Evolutionary conservation across 2,888 invertebrate genomes (phyloP), one percentile per base, ranked within the genome.

Genomic region (Drosophila setosimentum): DNA sequence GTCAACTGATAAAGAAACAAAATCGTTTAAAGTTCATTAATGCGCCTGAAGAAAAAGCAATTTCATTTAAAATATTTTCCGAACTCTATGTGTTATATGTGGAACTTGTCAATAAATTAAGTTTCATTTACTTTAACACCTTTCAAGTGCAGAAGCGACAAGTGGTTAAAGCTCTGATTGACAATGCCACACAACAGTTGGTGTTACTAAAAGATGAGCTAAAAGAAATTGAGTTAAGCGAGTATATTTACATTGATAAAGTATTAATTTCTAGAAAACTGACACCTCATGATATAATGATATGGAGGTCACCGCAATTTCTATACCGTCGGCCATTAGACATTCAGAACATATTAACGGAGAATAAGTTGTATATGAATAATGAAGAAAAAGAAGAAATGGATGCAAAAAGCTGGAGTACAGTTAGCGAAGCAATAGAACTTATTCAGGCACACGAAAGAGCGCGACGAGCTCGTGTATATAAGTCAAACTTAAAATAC

Each of bases 241-340:
- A 95, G 82, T 95, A 94, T 85, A 95, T 96, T 70, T 96, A 96
- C 92, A 94, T 96, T 50, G 96, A 97, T 90, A 95, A 95, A 79
- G 93, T 94, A 10, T 91, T 96, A 55, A 93, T 95, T 37, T 94
- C 95, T 82, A 91, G 95, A 76, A 96, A 95, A 83, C 90, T 96
- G 13, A 94, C 95, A 4, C 96, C 96, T 0, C 93, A 94, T 27
- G 94, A 95, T 72, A 85, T 95, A 18, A 94, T 94, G 76, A 93
- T 95, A 62, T 91, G 94, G 73, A 93, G 94, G 30, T 91, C 91
- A 0, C 91, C 91, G 1, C 80, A 90, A 55, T 91, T 91, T 33
- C 50, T 87, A 5, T 91, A 90, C 78, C 95, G 94, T 76, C 93
- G 93, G 87, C 87, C 91, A 6, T 49, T 78, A 18, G 88, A 90